A percentile compares a stretch with the other conserved stretches of the same genome.
Conservation (phyloP, 2,888 invertebrate species). For the Seira sanloemensis region DNA sequence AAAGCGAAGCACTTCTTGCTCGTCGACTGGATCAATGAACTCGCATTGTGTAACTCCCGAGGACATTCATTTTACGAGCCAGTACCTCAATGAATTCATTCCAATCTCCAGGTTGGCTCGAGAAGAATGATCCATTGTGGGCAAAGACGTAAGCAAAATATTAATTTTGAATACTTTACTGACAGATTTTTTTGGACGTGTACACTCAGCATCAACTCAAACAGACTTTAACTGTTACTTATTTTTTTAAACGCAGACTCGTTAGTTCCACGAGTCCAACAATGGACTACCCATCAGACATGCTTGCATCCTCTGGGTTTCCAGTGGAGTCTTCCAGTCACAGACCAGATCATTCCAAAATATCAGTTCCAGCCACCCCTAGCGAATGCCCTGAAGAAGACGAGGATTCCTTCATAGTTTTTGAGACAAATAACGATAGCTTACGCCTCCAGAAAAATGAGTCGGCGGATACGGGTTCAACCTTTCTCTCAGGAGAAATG, state of each 20-base stretch:
- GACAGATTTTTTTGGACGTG: too few relatives aligned
- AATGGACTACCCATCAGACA: constrained; percentile 61
- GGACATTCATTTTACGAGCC: constrained; percentile 77
- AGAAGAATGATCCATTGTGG: constrained; percentile 84
- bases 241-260: constrained; percentile 25
- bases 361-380: constrained; percentile 69
- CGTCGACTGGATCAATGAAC: constrained; percentile 59
- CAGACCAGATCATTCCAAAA: constrained; percentile 67
- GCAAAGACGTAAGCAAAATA: constrained; percentile 73
- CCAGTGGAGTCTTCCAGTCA: constrained; percentile 12
- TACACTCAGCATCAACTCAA: too few relatives aligned
- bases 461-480: constrained; percentile 13
- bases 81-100: constrained; percentile 91
- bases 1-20: constrained; percentile 58
- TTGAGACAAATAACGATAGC: constrained; percentile 74
- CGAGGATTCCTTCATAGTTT: constrained; percentile 78
- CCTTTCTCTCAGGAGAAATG: not conserved
- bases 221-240: too few relatives aligned
- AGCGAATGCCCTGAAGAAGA: constrained; percentile 34
- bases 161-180: too few relatives aligned
- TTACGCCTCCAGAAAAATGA: not conserved
- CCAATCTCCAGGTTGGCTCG: constrained; percentile 91
- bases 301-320: constrained; percentile 24
- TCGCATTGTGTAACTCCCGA: constrained; percentile 61
- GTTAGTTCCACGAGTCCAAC: constrained; percentile 60